Evolutionary conservation across 2,797 vertebrate species (phyloP).

Genomic region (Darevskia mixta): DNA sequence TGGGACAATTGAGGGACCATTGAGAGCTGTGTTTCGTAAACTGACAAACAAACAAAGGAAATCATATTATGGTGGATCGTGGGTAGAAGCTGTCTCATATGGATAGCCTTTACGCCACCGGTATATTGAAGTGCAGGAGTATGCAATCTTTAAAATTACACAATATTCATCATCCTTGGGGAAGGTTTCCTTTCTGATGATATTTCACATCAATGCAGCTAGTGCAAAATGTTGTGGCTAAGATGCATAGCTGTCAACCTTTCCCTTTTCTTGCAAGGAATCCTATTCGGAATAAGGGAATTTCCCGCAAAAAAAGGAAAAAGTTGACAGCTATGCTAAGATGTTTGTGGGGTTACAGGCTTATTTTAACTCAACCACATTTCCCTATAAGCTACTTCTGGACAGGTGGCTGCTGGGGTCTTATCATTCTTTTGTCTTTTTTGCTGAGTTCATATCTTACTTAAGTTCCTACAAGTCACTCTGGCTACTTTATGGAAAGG

Average conservation of each 20-base stretch:
- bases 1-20: neutral
- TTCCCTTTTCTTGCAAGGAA: too few relatives aligned
- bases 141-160: neutral
- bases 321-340: too few relatives aligned
- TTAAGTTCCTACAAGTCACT: neutral
- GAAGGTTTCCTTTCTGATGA: neutral
- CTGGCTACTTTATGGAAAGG: neutral
- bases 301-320: too few relatives aligned
- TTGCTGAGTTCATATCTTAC: neutral
- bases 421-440: neutral
- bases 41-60: neutral
- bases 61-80: too few relatives aligned
- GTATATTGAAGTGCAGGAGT: neutral
- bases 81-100: neutral
- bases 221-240: too few relatives aligned
- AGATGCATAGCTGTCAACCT: too few relatives aligned
- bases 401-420: neutral
- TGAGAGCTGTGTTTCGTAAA: neutral
- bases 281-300: too few relatives aligned
- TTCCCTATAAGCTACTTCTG: neutral
- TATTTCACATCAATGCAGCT: too few relatives aligned
- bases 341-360: too few relatives aligned
- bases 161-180: neutral
- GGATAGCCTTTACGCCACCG: neutral
- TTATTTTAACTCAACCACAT: neutral